Evolutionary conservation across 2,888 invertebrate species (phyloP).

Genomic region (Trissolcus brochymenae): DNA sequence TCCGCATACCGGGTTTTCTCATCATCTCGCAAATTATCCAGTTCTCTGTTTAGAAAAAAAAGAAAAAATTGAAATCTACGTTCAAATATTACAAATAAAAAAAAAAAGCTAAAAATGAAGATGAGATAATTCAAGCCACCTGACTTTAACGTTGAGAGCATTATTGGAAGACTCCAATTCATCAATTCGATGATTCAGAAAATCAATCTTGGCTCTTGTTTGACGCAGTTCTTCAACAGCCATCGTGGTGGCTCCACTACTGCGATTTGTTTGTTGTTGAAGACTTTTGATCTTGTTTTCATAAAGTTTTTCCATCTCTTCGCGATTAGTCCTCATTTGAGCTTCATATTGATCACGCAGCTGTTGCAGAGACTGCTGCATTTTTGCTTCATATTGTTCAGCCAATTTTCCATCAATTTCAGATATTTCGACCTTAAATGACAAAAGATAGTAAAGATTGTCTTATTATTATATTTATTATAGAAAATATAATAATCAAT

Average conservation of each 20-base stretch:
- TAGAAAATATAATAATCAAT: neutral
- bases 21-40: conserved; percentile 88
- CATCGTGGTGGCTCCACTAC: conserved; percentile 83
- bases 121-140: no score
- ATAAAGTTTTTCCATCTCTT: conserved; percentile 92
- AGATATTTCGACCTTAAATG: conserved; percentile 88
- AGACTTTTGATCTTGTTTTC: conserved; percentile 90
- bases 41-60: conserved; percentile 83
- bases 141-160: conserved; percentile 76
- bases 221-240: conserved; percentile 89
- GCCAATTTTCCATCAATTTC: conserved; percentile 95
- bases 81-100: neutral
- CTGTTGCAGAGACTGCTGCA: conserved; percentile 93
- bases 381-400: conserved; percentile 95
- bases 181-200: conserved; percentile 83
- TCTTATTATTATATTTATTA: conserved; percentile 4
- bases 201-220: conserved; percentile 86
- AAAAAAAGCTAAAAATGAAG: neutral
- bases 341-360: conserved; percentile 94
- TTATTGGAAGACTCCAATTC: conserved; percentile 87
- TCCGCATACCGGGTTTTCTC: conserved; percentile 88
- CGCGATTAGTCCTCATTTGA: conserved; percentile 91
- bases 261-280: conserved; percentile 84
- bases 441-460: conserved; percentile 2
- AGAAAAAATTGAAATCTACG: neutral